phyloP scores from a whole-genome alignment of 2,113 vertebrate species.

The Apodemus speciosus region DNA sequence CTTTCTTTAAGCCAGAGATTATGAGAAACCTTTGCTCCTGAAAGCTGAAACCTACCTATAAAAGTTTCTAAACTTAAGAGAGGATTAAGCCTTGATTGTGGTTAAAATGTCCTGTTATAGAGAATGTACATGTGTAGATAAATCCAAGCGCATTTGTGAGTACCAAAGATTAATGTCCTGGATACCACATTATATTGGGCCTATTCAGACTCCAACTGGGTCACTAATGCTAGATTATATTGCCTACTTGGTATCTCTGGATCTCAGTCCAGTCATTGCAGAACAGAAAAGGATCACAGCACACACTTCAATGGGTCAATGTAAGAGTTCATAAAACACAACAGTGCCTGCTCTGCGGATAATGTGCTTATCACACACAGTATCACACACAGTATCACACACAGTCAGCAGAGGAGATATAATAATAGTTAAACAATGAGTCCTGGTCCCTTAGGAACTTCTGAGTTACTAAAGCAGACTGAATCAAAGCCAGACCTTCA shows the following conservation, averaged over 20 bases:
- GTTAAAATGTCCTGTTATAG: conserved; percentile 19
- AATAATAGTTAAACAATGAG: not conserved
- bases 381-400: too few relatives aligned
- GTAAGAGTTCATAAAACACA: not conserved
- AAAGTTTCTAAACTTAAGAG: conserved; percentile 62
- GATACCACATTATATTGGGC: not conserved
- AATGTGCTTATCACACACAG: not conserved
- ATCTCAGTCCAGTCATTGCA: not conserved
- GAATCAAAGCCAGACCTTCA: not conserved
- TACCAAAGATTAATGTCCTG: not conserved
- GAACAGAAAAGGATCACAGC: not conserved
- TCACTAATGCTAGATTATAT: not conserved
- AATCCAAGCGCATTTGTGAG: not conserved
- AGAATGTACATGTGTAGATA: not conserved
- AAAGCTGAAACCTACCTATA: conserved; percentile 27
- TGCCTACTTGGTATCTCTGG: not conserved
- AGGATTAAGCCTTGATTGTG: conserved; percentile 35
- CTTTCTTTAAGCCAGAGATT: conserved; percentile 44
- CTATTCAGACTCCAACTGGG: not conserved
- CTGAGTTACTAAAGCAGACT: not conserved
- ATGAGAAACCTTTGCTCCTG: conserved; percentile 23
- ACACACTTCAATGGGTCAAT: not conserved
- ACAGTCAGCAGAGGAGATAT: not conserved
- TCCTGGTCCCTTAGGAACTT: not conserved
- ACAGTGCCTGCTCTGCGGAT: not conserved